Conservation (phyloP, 2,888 invertebrate genomes). For the Volucella inanis region DNA sequence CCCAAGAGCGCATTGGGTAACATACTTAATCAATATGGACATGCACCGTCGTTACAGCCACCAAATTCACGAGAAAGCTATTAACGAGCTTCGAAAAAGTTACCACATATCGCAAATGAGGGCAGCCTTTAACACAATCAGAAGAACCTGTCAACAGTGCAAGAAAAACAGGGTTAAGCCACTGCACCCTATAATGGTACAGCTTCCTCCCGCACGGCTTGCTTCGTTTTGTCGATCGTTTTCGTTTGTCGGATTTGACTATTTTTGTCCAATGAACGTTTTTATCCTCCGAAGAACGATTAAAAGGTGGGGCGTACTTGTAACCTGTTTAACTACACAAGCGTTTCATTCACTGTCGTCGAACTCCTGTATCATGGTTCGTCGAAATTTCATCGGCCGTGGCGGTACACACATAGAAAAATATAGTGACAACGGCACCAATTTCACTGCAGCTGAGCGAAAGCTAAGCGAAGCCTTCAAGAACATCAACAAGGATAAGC, state of each 20-base stretch:
- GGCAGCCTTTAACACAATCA: not conserved
- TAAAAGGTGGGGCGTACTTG: too few species aligned
- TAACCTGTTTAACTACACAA: conserved; percentile 38
- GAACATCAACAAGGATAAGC: too few species aligned
- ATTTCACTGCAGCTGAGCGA: conserved; percentile 24
- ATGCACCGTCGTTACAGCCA: conserved; percentile 17
- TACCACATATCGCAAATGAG: conserved; percentile 9
- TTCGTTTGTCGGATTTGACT: conserved; percentile 23
- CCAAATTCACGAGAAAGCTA: not conserved
- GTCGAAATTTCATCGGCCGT: conserved; percentile 25
- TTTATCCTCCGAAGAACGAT: conserved; percentile 5
- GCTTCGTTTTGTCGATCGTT: conserved; percentile 21
- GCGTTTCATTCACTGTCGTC: conserved; percentile 41
- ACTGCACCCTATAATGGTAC: conserved; percentile 12
- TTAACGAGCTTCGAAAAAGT: not conserved
- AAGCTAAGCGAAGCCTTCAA: too few species aligned
- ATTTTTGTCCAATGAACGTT: conserved; percentile 35
- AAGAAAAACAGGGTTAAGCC: conserved; percentile 67
- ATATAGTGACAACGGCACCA: conserved; percentile 42
- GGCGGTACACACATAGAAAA: conserved; percentile 25
- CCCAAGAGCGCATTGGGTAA: not conserved
- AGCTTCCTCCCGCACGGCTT: not conserved
- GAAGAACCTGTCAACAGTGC: conserved; percentile 28
- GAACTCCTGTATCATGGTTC: conserved; percentile 31
- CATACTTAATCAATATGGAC: not conserved